Base-by-base conservation (phyloP, 2,113 vertebrate genomes). In the Lycaon pictus region DNA sequence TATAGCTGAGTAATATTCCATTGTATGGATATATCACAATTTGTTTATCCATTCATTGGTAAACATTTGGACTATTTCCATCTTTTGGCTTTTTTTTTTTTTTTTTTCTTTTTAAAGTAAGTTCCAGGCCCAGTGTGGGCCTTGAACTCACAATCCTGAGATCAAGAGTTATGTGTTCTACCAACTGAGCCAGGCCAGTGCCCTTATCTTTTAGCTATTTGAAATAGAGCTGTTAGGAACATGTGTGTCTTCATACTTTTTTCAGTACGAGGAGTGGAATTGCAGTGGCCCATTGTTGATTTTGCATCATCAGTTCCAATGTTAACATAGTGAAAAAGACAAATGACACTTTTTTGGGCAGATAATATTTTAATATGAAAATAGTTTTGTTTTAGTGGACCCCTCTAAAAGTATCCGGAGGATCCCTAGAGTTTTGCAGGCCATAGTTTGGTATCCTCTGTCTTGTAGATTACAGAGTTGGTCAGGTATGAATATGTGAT, bases 311-410 rank as follows among this genome's bases (percentile, higher is more conserved):
- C 20, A 35, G 5, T 67, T 84, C 22, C 96, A 77, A 90, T 84
- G 22, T 80, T 76, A 96, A 51, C 62, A 81, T 58, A 77, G 15
- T 63, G 27, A 67, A 71, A 91, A 90, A 77, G 43, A 17, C 37
- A 72, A 43, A 43, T 43, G 43, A 43, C 43, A 43, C n/a, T 69
- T 69, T 69, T 69, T 69, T 69, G 16, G n/a, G 17, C 53, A 85
- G 60, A 88, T 62, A 77, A 55, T 53, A 90, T 85, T 20, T 85
- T 96, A 83, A 72, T 88, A 84, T 88, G 55, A 92, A 87, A 93
- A 60, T 76, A 89, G n/a, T 79, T 92, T 81, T 87, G 51, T 60
- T 86, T 27, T 63, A 48, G 3, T 67, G 37, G 17, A 80, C 20
- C 8, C 35, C 27, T 69, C 56, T 55, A 19, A 20, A 58, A 88